Evolutionary conservation across 2,797 vertebrate species (phyloP).

Genomic region (Squalus acanthias): DNA sequence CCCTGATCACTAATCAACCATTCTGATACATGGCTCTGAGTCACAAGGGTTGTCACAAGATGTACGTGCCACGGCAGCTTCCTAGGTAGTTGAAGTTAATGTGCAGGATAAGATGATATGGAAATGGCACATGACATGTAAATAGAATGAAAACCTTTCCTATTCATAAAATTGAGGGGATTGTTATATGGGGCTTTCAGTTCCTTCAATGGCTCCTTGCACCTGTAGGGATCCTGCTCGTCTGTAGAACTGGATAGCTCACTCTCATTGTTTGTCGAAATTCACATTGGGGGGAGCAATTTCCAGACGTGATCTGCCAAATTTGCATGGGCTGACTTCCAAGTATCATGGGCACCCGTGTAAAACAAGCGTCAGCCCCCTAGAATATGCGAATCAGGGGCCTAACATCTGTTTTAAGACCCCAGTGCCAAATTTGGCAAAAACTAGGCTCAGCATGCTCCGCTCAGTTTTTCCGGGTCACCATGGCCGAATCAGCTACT

Average conservation of each 20-base stretch:
- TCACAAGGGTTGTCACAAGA: background rate
- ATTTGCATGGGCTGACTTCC: background rate
- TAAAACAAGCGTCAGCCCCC: background rate
- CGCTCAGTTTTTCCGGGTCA: background rate
- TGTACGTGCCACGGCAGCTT: background rate
- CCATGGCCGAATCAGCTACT: background rate
- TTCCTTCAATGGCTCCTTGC: background rate
- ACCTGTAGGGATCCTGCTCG: background rate
- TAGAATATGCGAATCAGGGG: background rate
- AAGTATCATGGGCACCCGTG: background rate
- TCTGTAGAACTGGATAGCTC: background rate
- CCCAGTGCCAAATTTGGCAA: background rate
- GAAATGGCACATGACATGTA: too few relatives aligned
- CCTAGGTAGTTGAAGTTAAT: too few relatives aligned
- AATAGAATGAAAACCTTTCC: too few relatives aligned
- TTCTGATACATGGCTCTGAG: background rate
- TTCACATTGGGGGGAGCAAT: too few relatives aligned
- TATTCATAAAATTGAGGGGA: background rate
- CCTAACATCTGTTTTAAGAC: too few relatives aligned
- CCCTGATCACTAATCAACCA: background rate
- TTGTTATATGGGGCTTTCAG: too few relatives aligned
- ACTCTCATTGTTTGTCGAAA: background rate
- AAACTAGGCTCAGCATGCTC: background rate
- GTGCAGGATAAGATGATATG: too few relatives aligned
- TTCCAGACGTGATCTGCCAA: background rate